These are phyloP conservation scores for Colletes gigas DNA, from an alignment of 1,140 invertebrate species.

Conservation along the genomic window DNA sequence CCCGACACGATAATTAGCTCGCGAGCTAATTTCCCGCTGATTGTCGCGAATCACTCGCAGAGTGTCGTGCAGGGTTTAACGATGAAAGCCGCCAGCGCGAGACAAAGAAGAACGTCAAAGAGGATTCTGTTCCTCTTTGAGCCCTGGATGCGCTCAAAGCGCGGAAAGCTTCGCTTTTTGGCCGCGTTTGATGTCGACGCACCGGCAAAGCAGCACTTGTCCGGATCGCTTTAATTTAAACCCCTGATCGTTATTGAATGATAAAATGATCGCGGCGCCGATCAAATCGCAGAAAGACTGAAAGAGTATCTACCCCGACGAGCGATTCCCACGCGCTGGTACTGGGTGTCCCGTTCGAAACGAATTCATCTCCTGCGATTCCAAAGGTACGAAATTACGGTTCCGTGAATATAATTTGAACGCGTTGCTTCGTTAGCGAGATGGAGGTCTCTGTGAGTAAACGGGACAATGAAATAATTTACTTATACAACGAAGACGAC, in stretches of 20 bases:
- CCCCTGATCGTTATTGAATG: slow-evolving; percentile 32
- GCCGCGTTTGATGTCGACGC: slow-evolving; percentile 48
- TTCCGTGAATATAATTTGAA: too few relatives aligned
- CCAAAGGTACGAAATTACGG: too few relatives aligned
- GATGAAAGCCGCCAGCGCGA: slow-evolving; percentile 20
- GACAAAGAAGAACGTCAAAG: slow-evolving; percentile 43
- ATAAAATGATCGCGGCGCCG: slow-evolving; percentile 8
- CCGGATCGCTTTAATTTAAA: slow-evolving; percentile 23
- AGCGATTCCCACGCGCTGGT: neutral
- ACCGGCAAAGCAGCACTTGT: slow-evolving; percentile 2
- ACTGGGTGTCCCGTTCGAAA: too few relatives aligned
- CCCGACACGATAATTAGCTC: slow-evolving; percentile 71
- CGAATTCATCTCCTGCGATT: too few relatives aligned
- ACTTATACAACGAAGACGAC: too few relatives aligned
- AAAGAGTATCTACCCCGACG: neutral
- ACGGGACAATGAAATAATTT: too few relatives aligned
- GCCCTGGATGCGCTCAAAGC: slow-evolving; percentile 22
- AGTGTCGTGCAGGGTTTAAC: slow-evolving; percentile 34
- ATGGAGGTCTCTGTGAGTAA: too few relatives aligned
- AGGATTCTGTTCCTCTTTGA: slow-evolving; percentile 20
- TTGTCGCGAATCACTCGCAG: slow-evolving; percentile 56
- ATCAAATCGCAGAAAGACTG: slow-evolving; percentile 17
- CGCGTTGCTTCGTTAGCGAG: too few relatives aligned
- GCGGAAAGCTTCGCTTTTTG: slow-evolving; percentile 28
- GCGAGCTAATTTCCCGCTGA: slow-evolving; percentile 71